A percentile compares a stretch with the other conserved stretches of the same genome.
These are phyloP conservation scores for Melanaphis sacchari DNA, from an alignment of 1,140 invertebrate genomes.

Conservation along the genomic window DNA sequence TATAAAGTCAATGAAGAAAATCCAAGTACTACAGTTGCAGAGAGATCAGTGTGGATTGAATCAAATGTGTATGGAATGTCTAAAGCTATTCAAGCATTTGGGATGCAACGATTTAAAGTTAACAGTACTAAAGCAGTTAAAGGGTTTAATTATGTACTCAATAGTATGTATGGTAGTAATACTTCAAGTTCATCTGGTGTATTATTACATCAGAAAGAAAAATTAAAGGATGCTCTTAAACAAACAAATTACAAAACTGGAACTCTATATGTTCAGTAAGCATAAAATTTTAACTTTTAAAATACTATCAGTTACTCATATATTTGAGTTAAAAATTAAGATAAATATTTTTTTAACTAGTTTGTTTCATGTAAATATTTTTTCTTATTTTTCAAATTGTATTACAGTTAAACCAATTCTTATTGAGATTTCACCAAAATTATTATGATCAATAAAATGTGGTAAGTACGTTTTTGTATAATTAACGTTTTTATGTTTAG, in stretches of 20 bases:
- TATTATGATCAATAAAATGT: neutral
- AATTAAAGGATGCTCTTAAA: conserved; percentile 52
- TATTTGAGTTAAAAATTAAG: neutral
- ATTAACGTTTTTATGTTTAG: neutral
- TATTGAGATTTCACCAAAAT: conserved; percentile 9
- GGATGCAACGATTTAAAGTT: conserved; percentile 84
- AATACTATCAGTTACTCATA: neutral
- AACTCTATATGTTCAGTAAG: conserved; percentile 41
- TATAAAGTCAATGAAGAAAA: conserved; percentile 77
- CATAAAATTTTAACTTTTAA: neutral
- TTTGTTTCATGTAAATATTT: neutral
- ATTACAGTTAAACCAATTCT: conserved; percentile 24
- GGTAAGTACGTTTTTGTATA: conserved; percentile 18
- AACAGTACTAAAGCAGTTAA: conserved; percentile 80
- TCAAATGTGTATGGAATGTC: conserved; percentile 87
- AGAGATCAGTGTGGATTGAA: conserved; percentile 83
- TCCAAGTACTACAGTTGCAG: conserved; percentile 76
- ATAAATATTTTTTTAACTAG: neutral
- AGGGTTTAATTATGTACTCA: conserved; percentile 84
- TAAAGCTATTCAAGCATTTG: conserved; percentile 86
- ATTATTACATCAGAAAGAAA: conserved; percentile 49
- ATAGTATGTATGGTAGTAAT: conserved; percentile 69
- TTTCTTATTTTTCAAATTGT: neutral
- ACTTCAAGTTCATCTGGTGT: conserved; percentile 14
- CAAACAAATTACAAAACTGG: conserved; percentile 51